A percentile compares a stretch with the other conserved stretches of the same genome.
phyloP scores from a whole-genome alignment of 2,888 invertebrate genomes.

The Ectropis crepuscularia region DNA sequence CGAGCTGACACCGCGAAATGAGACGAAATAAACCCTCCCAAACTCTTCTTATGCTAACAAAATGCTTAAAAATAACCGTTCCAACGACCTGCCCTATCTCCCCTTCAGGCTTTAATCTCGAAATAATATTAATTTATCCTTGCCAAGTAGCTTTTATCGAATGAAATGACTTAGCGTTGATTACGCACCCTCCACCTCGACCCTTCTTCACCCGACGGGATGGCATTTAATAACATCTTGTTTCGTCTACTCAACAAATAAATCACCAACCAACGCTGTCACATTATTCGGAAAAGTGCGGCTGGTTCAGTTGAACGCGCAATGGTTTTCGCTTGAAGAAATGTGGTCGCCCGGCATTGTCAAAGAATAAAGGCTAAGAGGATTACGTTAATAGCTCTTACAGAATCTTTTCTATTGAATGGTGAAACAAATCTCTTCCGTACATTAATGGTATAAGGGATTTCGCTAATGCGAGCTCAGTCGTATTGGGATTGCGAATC shows the following conservation, averaged over 20 bases:
- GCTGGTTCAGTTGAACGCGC: constrained; percentile 6
- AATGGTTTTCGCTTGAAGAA: constrained; percentile 21
- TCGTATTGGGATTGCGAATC: constrained; percentile 39
- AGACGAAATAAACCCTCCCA: constrained; percentile 16
- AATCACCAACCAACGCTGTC: constrained; percentile 20
- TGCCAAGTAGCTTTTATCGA: constrained; percentile 64
- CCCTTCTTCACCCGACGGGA: constrained; percentile 31
- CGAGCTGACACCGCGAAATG: constrained; percentile 2
- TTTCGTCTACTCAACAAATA: not conserved
- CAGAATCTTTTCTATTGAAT: constrained; percentile 71
- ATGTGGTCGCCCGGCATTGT: constrained; percentile 8
- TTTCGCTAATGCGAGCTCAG: constrained; percentile 39
- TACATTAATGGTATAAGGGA: constrained; percentile 56
- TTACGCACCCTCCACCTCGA: constrained; percentile 56
- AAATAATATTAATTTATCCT: constrained; percentile 67
- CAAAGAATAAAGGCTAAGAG: constrained; percentile 47
- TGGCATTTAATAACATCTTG: constrained; percentile 30
- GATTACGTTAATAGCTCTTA: constrained; percentile 73
- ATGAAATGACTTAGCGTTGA: constrained; percentile 70
- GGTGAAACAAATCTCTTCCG: constrained; percentile 67
- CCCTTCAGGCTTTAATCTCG: constrained; percentile 40
- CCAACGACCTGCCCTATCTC: constrained; percentile 39
- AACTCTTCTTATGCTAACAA: constrained; percentile 21
- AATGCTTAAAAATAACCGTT: constrained; percentile 27
- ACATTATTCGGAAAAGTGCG: not conserved